These are phyloP conservation scores for Harmothoe impar DNA, from an alignment of 2,888 invertebrate species.

Conservation along the genomic window DNA sequence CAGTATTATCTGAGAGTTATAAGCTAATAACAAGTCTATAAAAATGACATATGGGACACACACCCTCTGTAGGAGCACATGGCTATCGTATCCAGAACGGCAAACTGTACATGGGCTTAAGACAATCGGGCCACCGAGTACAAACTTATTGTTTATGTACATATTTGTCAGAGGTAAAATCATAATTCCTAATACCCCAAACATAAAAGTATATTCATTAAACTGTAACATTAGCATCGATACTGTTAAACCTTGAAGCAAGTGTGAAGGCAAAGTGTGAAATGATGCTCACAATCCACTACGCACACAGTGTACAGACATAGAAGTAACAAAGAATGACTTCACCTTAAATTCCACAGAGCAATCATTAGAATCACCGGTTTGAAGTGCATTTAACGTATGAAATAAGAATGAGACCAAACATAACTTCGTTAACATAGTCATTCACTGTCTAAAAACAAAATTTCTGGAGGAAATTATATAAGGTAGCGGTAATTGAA, in stretches of 20 bases:
- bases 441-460: no score
- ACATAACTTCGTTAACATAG: neutral
- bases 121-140: neutral
- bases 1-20: no score
- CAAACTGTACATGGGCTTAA: neutral
- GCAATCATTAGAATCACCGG: neutral
- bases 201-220: no score
- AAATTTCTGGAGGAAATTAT: no score
- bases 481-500: no score
- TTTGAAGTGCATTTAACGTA: neutral
- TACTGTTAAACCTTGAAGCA: neutral
- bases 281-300: neutral
- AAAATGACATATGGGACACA: no score
- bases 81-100: neutral
- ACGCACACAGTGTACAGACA: neutral
- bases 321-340: no score
- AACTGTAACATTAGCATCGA: neutral
- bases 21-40: no score
- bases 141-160: neutral
- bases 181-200: neutral
- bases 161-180: neutral
- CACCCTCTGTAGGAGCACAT: neutral
- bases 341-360: neutral
- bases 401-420: neutral
- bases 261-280: conserved; percentile 45